Evolutionary conservation across 2,113 vertebrate species (phyloP).

Genomic region (Centropus bengalensis): DNA sequence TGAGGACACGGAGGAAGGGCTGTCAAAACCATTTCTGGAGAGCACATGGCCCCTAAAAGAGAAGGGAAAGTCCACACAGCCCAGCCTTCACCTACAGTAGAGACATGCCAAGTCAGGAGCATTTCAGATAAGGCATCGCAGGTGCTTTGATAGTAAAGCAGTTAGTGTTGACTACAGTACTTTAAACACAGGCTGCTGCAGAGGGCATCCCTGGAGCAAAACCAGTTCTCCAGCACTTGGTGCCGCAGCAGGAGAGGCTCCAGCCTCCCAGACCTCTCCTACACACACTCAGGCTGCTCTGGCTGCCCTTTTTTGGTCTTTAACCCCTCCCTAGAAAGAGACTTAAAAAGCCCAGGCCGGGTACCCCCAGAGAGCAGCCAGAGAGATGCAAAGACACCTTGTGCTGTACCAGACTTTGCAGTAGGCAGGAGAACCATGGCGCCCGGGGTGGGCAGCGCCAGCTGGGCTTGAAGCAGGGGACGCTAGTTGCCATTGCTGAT

Average conservation of each 20-base stretch:
- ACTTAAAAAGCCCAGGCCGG: background rate
- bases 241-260: background rate
- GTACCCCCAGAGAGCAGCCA: constrained; percentile 6
- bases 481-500: constrained; percentile 77
- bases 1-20: background rate
- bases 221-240: background rate
- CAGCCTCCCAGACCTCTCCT: background rate
- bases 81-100: background rate
- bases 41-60: background rate
- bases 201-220: background rate
- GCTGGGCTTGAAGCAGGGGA: background rate
- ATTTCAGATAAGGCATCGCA: constrained; percentile 79
- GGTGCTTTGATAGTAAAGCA: constrained; percentile 76
- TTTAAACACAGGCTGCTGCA: constrained; percentile 9
- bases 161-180: constrained; percentile 57
- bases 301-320: background rate
- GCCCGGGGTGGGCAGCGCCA: background rate
- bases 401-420: constrained; percentile 45
- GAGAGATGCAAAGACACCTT: background rate
- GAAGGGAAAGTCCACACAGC: background rate
- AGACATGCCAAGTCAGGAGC: constrained; percentile 6
- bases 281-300: background rate
- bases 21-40: background rate
- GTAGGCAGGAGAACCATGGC: background rate
- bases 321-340: background rate